Evolutionary conservation across 53 echinoderm and acorn worm species (phyloP).

Genomic region (Hippasteria phrygiana): DNA sequence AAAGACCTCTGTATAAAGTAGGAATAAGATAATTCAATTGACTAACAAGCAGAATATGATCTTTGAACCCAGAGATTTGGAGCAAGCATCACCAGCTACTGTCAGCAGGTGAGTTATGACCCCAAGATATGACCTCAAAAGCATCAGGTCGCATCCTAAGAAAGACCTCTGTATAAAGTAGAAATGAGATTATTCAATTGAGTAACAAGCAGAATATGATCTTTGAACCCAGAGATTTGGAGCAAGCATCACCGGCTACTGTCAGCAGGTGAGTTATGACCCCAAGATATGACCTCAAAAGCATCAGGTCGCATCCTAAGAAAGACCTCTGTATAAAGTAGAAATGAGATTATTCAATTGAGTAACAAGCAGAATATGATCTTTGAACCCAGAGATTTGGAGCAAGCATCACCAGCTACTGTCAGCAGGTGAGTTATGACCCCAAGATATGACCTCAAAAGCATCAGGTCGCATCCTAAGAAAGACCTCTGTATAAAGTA

Average conservation of each 20-base stretch:
- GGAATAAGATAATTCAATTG: conserved; percentile 99
- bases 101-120: conserved; percentile 90
- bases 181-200: conserved; percentile 99
- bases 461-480: neutral
- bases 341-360: conserved; percentile 99
- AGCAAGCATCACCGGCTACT: conserved; percentile 98
- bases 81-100: conserved; percentile 98
- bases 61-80: conserved; percentile 95
- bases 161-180: too few species aligned
- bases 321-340: too few species aligned
- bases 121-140: neutral
- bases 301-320: neutral
- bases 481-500: too few species aligned
- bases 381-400: conserved; percentile 95
- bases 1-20: too few species aligned
- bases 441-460: neutral
- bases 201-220: conserved; percentile 97
- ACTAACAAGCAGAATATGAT: conserved; percentile 96
- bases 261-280: conserved; percentile 90
- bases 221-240: conserved; percentile 95
- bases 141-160: neutral
- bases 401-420: conserved; percentile 98
- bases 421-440: conserved; percentile 90
- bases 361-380: conserved; percentile 97
- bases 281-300: neutral